phyloP scores from a whole-genome alignment of 2,113 vertebrate genomes.

The Cynopterus brachyotis region DNA sequence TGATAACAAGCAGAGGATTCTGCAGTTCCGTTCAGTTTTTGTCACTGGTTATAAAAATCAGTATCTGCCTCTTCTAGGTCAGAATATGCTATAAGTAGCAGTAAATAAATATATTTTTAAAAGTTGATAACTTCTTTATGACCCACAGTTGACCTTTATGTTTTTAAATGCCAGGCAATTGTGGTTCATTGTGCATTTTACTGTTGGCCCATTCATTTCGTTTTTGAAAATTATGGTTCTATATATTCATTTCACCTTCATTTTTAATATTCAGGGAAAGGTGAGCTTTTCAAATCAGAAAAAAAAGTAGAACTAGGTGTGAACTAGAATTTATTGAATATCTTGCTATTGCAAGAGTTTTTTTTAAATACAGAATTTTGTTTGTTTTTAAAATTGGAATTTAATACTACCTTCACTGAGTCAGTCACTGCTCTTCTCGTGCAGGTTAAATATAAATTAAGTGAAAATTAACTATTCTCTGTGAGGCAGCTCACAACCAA shows the following conservation, averaged over 20 bases:
- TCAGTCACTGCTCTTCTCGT: slow-evolving; percentile 68
- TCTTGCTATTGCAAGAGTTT: slow-evolving; percentile 72
- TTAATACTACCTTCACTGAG: slow-evolving; percentile 70
- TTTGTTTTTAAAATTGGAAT: slow-evolving; percentile 78
- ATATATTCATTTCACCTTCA: slow-evolving; percentile 81
- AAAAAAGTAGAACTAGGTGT: slow-evolving; percentile 79
- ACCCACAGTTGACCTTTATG: slow-evolving; percentile 72
- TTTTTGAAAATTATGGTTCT: slow-evolving; percentile 80
- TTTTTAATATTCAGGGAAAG: slow-evolving; percentile 86
- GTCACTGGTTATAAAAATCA: slow-evolving; percentile 75
- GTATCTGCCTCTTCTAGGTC: slow-evolving; percentile 75
- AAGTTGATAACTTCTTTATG: slow-evolving; percentile 68
- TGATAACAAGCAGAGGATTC: slow-evolving; percentile 74
- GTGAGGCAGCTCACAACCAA: slow-evolving; percentile 68
- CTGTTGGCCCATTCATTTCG: slow-evolving; percentile 85
- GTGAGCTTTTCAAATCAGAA: slow-evolving; percentile 81
- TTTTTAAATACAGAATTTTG: slow-evolving; percentile 68
- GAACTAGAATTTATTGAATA: slow-evolving; percentile 76
- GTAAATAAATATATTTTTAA: slow-evolving; percentile 69
- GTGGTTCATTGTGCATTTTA: slow-evolving; percentile 85
- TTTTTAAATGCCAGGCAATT: slow-evolving; percentile 73
- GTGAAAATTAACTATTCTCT: slow-evolving; percentile 59
- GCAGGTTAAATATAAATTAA: slow-evolving; percentile 63
- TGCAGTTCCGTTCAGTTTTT: slow-evolving; percentile 61
- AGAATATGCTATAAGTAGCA: slow-evolving; percentile 68